phyloP scores from a whole-genome alignment of 2,113 vertebrate species.

The Monopterus albus region DNA sequence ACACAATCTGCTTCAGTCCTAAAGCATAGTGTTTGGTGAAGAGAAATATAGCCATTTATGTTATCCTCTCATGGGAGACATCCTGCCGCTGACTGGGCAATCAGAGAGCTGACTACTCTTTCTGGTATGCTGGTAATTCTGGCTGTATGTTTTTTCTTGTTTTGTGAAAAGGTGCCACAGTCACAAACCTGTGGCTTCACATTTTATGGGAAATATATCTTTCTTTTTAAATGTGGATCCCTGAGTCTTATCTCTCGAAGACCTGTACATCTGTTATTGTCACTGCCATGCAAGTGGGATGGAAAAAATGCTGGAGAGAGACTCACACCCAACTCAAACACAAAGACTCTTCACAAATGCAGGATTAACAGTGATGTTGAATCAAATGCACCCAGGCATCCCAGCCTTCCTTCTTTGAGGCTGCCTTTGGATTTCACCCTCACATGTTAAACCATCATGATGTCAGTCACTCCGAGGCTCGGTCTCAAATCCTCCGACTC shows the following conservation, averaged over 20 bases:
- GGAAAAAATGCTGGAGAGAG: conserved; percentile 52
- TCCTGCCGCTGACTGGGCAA: conserved; percentile 25
- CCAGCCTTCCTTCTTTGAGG: conserved; percentile 22
- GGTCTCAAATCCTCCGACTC: background rate
- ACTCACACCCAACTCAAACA: conserved; percentile 15
- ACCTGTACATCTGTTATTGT: conserved; percentile 59
- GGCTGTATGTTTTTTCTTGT: conserved; percentile 42
- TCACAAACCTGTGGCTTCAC: conserved; percentile 19
- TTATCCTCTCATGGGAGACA: conserved; percentile 11
- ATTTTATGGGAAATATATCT: conserved; percentile 8
- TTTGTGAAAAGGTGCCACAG: conserved; percentile 45
- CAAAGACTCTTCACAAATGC: conserved; percentile 25
- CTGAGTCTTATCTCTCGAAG: conserved; percentile 40
- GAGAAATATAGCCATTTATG: conserved; percentile 14
- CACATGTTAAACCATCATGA: conserved; percentile 3
- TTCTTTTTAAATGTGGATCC: conserved; percentile 40
- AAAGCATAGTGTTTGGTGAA: conserved; percentile 41
- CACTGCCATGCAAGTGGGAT: conserved; percentile 70
- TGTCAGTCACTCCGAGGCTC: conserved; percentile 7
- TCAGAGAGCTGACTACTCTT: conserved; percentile 21
- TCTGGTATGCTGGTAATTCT: conserved; percentile 48
- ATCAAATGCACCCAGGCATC: conserved; percentile 7
- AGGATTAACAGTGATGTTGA: conserved; percentile 17
- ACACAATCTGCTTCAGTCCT: conserved; percentile 37
- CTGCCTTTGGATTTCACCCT: conserved; percentile 30